Base-by-base conservation (phyloP, 2,888 invertebrate genomes). In the Lasioglossum leucozonium region DNA sequence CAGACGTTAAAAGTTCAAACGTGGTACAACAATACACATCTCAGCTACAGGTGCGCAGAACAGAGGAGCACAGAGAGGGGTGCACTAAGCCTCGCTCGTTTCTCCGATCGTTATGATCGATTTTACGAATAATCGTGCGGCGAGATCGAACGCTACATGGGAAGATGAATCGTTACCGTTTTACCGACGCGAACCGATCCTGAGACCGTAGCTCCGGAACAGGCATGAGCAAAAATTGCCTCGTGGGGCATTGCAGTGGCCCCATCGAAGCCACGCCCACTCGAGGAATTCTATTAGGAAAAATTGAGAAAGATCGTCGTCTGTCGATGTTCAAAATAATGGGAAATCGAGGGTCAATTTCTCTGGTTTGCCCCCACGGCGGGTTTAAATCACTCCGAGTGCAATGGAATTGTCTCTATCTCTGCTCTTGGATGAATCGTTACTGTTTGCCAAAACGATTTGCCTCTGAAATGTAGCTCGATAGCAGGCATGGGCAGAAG, bases 21-120 rank as follows among this genome's bases (percentile, higher is more conserved):
- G 77, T 79, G 79, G 18, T 47, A 74, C 77, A 67, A 58, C 82
- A 77, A 77, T 82, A 82, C 79, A 86, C 71, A 85, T 82, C 62
- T 62, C 44, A 40, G 78, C 85, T 86, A 86, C 79, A 40, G 85
- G 82, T 86, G 86, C 79, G 85, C 67, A 81, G 75, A 82, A 79
- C 55, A 82, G 62, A 72, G 47, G 78, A 77, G 76, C 55, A 85
- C 81, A 75, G 82, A 78, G 37, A 62, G 34, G 78, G 81, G 85
- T 86, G 85, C 79, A 82, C 47, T 79, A 74, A 62, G 47, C 55
- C 69, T 77, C 62, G 44, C 72, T 62, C 58, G 42, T 65, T 82
- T 71, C 71, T 8, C 44, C 13, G 37, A 47, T 26, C 13, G 18
- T 1, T 72, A 44, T 58, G 30, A 34, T 11, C 42, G 26, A 16